phyloP scores from a whole-genome alignment of 2,113 vertebrate genomes.

The Fulmarus glacialis region DNA sequence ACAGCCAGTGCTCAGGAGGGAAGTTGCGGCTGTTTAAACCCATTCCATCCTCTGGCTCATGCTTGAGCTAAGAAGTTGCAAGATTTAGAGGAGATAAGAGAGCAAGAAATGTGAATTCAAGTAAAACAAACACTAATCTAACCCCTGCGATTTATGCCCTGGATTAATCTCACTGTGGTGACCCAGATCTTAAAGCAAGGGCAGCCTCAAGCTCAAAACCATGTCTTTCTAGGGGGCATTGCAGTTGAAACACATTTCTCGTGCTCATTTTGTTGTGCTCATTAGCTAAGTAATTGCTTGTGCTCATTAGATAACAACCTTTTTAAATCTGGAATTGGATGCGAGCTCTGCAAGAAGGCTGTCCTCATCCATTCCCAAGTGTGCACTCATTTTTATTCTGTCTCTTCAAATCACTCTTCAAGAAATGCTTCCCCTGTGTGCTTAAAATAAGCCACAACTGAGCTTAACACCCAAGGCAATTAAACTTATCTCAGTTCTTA shows the following conservation, averaged over 20 bases:
- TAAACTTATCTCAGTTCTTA: conserved; percentile 6
- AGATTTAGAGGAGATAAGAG: conserved; percentile 49
- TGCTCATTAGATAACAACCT: conserved; percentile 24
- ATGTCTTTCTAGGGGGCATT: neutral
- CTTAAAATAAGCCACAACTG: conserved; percentile 41
- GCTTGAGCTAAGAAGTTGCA: conserved; percentile 13
- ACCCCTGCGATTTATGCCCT: conserved; percentile 35
- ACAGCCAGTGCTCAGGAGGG: conserved; percentile 30
- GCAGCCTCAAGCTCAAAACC: conserved; percentile 27
- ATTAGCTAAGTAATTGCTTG: conserved; percentile 44
- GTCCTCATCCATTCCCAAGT: conserved; percentile 3
- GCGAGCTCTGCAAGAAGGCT: neutral
- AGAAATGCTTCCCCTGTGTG: neutral
- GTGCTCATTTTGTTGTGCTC: neutral
- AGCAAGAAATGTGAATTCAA: conserved; percentile 49
- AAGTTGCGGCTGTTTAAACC: neutral
- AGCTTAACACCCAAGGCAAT: conserved; percentile 35
- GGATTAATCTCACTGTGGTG: neutral
- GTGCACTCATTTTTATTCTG: neutral
- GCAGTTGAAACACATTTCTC: conserved; percentile 30
- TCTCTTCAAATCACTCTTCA: conserved; percentile 39
- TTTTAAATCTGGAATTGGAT: conserved; percentile 8
- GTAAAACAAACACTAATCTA: conserved; percentile 59
- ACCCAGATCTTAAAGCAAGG: neutral
- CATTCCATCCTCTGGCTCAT: conserved; percentile 14